Base-by-base conservation (phyloP, 1,140 invertebrate genomes). In the Oedothorax gibbosus region DNA sequence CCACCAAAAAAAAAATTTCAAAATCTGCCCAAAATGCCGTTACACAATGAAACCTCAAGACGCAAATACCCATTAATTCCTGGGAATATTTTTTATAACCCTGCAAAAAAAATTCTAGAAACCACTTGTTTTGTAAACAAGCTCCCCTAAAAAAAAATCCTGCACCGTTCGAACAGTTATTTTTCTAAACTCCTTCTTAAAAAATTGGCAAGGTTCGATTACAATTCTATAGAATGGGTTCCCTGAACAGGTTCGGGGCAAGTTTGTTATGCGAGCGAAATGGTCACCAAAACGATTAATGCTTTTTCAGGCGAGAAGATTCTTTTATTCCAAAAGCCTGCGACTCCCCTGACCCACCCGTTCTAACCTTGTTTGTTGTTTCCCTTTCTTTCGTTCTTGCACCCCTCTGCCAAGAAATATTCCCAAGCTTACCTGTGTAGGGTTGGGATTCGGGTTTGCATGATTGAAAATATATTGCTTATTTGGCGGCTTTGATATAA, bases 321-420 rank as follows among this genome's bases (percentile, higher is more conserved):
- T 79, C 76, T 79, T 79, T 54, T 54, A 54, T 49, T 51, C 21
- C 18, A 49, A 79, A 12, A 51, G 11, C 12, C 20, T 15, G 68
- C 53, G 35, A 62, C 69, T 69, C 69, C 56, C n/a, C n/a, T 82
- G 68, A 82, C 79, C 79, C 49, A 65, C 78, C 78, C 66, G 66
- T 69, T 35, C 66, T 60, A 82, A 83, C 66, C 75, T 54, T 83
- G 62, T 83, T 75, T 80, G 71, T 71, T 71, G 15, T 50, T 51
- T 54, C 68, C 35, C 14, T 73, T 64, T 82, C 80, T 73, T 73
- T 12, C 15, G 18, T 65, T 64, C 49, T n/a, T 15, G 18, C 72
- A 35, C 50, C 71, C 62, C 71, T 60, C 50, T 35, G 20, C 6
- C 71, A 75, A 62, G 54, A 83, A 83, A 83, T 75, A 83, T 73